phyloP scores from a whole-genome alignment of 2,113 vertebrate species.

The Pholis gunnellus region DNA sequence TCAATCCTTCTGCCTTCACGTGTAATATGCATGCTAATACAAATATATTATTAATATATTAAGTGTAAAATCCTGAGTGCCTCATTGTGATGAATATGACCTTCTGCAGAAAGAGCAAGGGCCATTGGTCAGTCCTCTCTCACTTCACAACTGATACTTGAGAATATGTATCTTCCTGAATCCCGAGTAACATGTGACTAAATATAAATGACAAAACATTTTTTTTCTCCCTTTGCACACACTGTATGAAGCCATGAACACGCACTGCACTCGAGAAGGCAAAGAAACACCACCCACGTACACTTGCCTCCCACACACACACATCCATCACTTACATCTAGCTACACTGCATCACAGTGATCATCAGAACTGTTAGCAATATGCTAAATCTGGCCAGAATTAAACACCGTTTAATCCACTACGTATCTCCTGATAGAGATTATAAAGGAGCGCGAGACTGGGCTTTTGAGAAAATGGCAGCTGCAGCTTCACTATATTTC shows the following conservation, averaged over 20 bases:
- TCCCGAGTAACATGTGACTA: slow-evolving; percentile 26
- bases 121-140: slow-evolving; percentile 1
- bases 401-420: slow-evolving; percentile 34
- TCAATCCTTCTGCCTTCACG: background rate
- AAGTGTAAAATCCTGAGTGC: background rate
- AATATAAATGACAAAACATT: slow-evolving; percentile 34
- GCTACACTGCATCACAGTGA: slow-evolving; percentile 37
- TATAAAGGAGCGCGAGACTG: background rate
- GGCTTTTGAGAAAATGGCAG: slow-evolving; percentile 24
- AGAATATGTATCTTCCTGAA: slow-evolving; percentile 17
- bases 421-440: slow-evolving; percentile 4
- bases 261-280: slow-evolving; percentile 61
- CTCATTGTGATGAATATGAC: slow-evolving; percentile 8
- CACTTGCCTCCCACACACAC: slow-evolving; percentile 47
- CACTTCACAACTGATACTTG: slow-evolving; percentile 4
- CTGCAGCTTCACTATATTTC: slow-evolving; percentile 29
- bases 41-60: slow-evolving; percentile 7
- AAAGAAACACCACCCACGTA: slow-evolving; percentile 71
- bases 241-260: slow-evolving; percentile 42
- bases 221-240: background rate
- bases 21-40: background rate
- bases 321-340: slow-evolving; percentile 65
- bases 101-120: slow-evolving; percentile 7
- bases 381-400: slow-evolving; percentile 30
- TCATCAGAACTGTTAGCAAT: slow-evolving; percentile 34